Conservation (phyloP, 2,113 vertebrate genomes). For the Campylorhamphus procurvoides region DNA sequence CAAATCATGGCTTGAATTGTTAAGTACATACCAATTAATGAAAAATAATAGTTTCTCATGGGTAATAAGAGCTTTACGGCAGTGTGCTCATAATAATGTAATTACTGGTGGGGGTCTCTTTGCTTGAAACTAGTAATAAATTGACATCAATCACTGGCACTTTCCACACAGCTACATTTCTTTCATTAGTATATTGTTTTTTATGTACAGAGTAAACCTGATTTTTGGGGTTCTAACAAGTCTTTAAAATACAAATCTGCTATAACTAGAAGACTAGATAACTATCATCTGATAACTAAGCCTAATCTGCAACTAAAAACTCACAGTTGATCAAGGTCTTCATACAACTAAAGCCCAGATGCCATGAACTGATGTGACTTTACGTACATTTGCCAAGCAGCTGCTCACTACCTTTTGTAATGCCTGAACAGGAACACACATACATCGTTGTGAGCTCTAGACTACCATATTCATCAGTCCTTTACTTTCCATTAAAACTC, state of each 20-base stretch:
- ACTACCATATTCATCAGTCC: background rate
- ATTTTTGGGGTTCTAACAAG: background rate
- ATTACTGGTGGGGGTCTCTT: constrained; percentile 13
- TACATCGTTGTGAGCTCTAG: background rate
- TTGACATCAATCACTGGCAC: background rate
- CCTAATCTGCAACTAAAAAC: background rate
- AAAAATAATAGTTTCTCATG: constrained; percentile 14
- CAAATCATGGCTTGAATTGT: background rate
- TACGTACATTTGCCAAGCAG: background rate
- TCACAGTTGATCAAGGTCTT: background rate
- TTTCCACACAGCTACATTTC: background rate
- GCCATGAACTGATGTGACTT: background rate
- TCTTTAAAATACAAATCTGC: background rate
- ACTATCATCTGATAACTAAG: background rate
- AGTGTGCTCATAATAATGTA: background rate
- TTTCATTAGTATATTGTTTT: background rate
- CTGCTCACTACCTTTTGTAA: background rate
- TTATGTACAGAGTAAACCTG: background rate
- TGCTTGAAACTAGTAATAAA: background rate
- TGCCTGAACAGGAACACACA: background rate
- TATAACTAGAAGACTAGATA: background rate
- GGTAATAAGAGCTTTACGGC: background rate
- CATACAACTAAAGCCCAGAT: background rate
- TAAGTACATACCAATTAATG: constrained; percentile 14
- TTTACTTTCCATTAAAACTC: background rate